Conservation (phyloP, 2,888 invertebrate genomes). For the Acanthosoma haemorrhoidale region DNA sequence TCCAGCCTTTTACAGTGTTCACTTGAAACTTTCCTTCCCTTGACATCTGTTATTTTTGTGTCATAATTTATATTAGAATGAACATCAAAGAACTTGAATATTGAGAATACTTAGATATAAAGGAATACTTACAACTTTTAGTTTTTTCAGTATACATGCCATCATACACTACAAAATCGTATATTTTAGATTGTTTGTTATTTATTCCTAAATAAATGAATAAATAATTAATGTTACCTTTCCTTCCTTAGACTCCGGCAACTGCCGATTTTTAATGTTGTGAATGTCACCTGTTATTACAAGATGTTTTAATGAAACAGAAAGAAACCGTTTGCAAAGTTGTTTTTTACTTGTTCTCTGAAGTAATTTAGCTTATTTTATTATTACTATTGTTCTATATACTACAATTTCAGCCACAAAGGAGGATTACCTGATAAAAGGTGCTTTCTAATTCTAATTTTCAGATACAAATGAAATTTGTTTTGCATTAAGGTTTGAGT, state of each 20-base stretch:
- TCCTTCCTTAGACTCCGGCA: slow-evolving; percentile 23
- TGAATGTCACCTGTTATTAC: slow-evolving; percentile 6
- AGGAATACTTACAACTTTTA: slow-evolving; percentile 17
- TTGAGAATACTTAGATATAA: not conserved
- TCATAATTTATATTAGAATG: not conserved
- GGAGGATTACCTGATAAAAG: too few relatives aligned
- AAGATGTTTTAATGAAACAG: not conserved
- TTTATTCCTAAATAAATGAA: not conserved
- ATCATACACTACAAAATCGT: slow-evolving; percentile 15
- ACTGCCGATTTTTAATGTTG: slow-evolving; percentile 3
- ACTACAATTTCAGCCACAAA: too few relatives aligned
- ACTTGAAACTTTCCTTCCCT: slow-evolving; percentile 19
- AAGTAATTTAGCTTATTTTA: too few relatives aligned
- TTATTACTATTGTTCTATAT: too few relatives aligned
- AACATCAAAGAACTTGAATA: not conserved
- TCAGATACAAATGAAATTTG: too few relatives aligned
- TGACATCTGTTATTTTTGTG: not conserved
- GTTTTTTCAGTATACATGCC: slow-evolving; percentile 23
- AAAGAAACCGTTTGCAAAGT: not conserved
- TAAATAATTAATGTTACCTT: not conserved
- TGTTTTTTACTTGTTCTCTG: not conserved
- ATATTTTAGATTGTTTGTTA: not conserved
- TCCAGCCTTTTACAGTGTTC: slow-evolving; percentile 23
- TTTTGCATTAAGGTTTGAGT: too few relatives aligned
- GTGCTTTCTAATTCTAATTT: too few relatives aligned